phyloP scores from a whole-genome alignment of 2,113 vertebrate genomes.

The Electrona antarctica region DNA sequence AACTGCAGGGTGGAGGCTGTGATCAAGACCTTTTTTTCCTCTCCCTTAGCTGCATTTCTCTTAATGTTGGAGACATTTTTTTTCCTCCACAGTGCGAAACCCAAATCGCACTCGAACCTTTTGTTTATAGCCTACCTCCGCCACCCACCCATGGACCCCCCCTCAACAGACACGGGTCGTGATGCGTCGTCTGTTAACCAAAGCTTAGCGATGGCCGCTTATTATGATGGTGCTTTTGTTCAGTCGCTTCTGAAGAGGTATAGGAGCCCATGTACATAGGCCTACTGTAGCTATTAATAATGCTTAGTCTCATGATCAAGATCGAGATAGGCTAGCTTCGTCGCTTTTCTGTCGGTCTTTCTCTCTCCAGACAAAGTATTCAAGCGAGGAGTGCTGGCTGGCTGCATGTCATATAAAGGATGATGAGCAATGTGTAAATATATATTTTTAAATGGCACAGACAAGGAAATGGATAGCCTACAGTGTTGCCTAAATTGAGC shows the following conservation, averaged over 20 bases:
- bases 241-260: constrained; percentile 18
- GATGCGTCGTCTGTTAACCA: constrained; percentile 36
- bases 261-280: constrained; percentile 13
- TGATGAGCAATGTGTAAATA: constrained; percentile 41
- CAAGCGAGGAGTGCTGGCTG: constrained; percentile 44
- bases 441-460: constrained; percentile 36
- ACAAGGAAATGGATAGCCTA: constrained; percentile 33
- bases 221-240: constrained; percentile 38
- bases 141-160: background rate
- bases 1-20: constrained; percentile 88
- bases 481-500: constrained; percentile 30
- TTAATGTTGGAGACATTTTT: constrained; percentile 56
- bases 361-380: constrained; percentile 45
- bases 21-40: constrained; percentile 72
- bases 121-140: constrained; percentile 8
- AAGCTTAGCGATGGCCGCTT: constrained; percentile 18
- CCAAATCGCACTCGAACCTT: constrained; percentile 26
- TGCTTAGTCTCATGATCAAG: constrained; percentile 41
- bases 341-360: constrained; percentile 22
- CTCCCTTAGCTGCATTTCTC: constrained; percentile 65
- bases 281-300: constrained; percentile 41
- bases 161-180: background rate
- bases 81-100: constrained; percentile 10
- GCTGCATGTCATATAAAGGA: constrained; percentile 59
- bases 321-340: constrained; percentile 13